phyloP scores from a whole-genome alignment of 2,888 invertebrate species.

The Pogonocherus hispidulus region DNA sequence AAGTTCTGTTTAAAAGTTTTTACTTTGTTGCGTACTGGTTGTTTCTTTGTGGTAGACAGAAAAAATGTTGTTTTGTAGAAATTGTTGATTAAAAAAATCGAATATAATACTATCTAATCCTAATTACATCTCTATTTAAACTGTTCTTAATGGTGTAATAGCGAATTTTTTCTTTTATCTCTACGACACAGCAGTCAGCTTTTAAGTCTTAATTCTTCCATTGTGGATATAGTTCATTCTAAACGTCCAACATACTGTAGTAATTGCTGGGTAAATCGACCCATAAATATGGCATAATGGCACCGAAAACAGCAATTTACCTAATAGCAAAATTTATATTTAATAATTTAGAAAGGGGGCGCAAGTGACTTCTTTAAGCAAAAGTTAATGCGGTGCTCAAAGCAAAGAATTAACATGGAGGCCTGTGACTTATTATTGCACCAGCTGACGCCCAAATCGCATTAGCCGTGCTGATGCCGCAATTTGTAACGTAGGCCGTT shows the following conservation, averaged over 20 bases:
- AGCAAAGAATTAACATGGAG: constrained; percentile 28
- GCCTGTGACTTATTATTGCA: constrained; percentile 19
- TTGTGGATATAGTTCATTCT: background rate
- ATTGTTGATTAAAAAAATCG: no score
- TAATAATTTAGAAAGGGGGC: constrained; percentile 19
- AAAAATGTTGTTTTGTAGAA: no score
- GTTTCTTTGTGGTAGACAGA: no score
- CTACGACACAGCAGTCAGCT: no score
- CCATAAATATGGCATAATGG: constrained; percentile 30
- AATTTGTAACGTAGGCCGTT: constrained; percentile 33
- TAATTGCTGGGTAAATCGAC: constrained; percentile 32
- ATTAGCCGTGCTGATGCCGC: constrained; percentile 17
- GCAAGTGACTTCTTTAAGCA: constrained; percentile 24
- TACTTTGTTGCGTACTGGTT: no score
- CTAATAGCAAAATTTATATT: constrained; percentile 26
- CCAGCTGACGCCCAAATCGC: constrained; percentile 20
- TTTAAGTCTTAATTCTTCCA: background rate
- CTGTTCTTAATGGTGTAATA: no score
- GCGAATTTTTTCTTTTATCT: no score
- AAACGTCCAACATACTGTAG: background rate
- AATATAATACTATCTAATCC: no score
- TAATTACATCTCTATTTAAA: background rate
- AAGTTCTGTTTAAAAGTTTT: no score
- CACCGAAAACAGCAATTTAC: constrained; percentile 19
- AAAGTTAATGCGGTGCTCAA: constrained; percentile 23